These are phyloP conservation scores for Phoebastria nigripes DNA, from an alignment of 2,797 vertebrate species.

Conservation along the genomic window DNA sequence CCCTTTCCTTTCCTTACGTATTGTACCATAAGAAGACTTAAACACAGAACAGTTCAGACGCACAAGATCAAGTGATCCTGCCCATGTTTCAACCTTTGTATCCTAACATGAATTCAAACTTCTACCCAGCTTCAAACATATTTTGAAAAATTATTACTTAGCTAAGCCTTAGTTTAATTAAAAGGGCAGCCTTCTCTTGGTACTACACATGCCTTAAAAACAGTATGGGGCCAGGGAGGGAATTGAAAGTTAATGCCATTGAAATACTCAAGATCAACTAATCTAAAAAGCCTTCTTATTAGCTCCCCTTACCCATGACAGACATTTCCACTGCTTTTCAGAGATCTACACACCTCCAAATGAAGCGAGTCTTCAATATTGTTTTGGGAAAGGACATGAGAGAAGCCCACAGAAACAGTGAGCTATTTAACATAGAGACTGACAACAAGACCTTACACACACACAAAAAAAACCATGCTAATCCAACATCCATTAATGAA, in stretches of 20 bases:
- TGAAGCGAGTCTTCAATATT: neutral
- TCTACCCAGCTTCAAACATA: neutral
- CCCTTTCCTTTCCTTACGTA: neutral
- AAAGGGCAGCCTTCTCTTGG: neutral
- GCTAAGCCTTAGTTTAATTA: neutral
- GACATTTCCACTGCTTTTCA: neutral
- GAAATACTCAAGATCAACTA: neutral
- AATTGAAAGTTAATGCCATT: neutral
- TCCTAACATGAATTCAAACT: neutral
- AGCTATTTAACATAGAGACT: neutral
- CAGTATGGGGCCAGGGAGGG: accelerated
- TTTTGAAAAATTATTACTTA: neutral
- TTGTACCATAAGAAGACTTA: neutral
- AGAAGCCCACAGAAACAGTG: neutral
- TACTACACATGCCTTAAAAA: neutral
- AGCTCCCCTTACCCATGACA: neutral
- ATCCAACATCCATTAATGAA: neutral
- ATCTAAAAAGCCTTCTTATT: neutral
- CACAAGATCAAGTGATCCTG: neutral
- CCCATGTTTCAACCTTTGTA: neutral
- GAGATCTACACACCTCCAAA: neutral
- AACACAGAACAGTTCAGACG: neutral
- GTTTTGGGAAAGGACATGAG: neutral
- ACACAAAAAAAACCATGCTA: neutral
- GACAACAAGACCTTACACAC: neutral